Percentiles rank a stretch among this genome's conserved stretches.
Conservation (phyloP, 1,140 invertebrate genomes). For the Capitella teleta region DNA sequence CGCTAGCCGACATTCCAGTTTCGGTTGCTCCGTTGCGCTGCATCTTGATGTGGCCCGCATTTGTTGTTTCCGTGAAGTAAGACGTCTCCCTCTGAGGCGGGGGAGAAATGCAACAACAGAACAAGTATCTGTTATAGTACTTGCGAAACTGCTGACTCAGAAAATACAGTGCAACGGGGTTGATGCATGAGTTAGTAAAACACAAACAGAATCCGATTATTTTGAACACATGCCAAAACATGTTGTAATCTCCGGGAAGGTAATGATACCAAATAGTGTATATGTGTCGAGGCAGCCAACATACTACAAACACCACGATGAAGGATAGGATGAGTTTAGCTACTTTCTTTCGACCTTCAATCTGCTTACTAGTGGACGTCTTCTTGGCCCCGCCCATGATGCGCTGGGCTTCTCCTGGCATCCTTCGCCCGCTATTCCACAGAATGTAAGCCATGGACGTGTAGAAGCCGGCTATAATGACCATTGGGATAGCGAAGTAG, state of each 20-base stretch:
- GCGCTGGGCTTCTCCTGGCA: not conserved
- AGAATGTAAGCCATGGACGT: conserved; percentile 4
- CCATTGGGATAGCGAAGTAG: conserved; percentile 1
- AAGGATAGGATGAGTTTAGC: conserved; percentile 81
- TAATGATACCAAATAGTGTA: conserved; percentile 84
- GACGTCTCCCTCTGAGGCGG: no score
- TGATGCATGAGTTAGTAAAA: conserved; percentile 79
- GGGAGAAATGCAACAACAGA: conserved; percentile 10
- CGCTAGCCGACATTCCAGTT: no score
- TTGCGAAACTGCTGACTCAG: conserved; percentile 81
- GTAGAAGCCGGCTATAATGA: conserved; percentile 5
- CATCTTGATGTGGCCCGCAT: no score
- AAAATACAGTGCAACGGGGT: conserved; percentile 80
- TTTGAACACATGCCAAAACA: conserved; percentile 73
- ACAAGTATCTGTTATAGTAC: conserved; percentile 70
- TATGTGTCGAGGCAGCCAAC: conserved; percentile 75
- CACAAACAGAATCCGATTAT: conserved; percentile 59
- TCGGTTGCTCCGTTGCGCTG: no score
- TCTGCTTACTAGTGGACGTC: conserved; percentile 46
- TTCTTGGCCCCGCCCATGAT: conserved; percentile 8
- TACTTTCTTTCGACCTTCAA: conserved; percentile 74
- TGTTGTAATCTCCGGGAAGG: conserved; percentile 64
- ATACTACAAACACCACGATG: conserved; percentile 80
- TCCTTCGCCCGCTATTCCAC: not conserved
- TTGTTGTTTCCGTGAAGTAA: no score